A percentile compares a stretch with the other conserved stretches of the same genome.
phyloP scores from a whole-genome alignment of 1,140 invertebrate genomes.

The Pseudomyrmex cubaensis region DNA sequence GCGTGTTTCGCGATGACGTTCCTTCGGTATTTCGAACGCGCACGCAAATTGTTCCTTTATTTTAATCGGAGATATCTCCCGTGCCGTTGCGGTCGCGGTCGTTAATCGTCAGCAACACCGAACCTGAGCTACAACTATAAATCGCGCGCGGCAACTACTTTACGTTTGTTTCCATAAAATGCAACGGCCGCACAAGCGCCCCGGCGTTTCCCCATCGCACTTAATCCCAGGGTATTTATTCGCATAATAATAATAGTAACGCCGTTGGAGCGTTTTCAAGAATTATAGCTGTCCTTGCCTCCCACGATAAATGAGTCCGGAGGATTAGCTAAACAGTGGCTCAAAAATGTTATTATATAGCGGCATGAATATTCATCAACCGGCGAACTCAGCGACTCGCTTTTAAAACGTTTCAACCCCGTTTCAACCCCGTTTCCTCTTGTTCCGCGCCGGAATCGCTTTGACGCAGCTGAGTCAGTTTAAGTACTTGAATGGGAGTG shows the following conservation, averaged over 20 bases:
- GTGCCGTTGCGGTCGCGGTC: background rate
- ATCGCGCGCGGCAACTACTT: conserved; percentile 39
- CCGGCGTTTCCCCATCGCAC: conserved; percentile 73
- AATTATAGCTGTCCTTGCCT: conserved; percentile 85
- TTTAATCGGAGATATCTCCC: conserved; percentile 25
- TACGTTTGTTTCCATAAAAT: conserved; percentile 68
- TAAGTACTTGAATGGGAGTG: conserved; percentile 60
- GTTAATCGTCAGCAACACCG: conserved; percentile 60
- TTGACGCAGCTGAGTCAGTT: conserved; percentile 58
- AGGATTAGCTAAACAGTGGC: conserved; percentile 86
- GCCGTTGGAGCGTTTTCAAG: conserved; percentile 83
- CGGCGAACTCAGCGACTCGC: conserved; percentile 61
- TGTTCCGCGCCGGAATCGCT: conserved; percentile 48
- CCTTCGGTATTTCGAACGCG: too few species aligned
- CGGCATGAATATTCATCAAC: conserved; percentile 86
- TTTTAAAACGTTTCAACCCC: conserved; percentile 74
- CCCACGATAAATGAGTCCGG: conserved; percentile 85
- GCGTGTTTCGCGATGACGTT: background rate
- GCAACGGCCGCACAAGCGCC: conserved; percentile 57
- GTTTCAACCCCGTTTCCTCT: conserved; percentile 50
- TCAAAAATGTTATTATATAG: conserved; percentile 86
- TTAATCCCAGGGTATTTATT: conserved; percentile 84
- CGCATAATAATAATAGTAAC: conserved; percentile 84
- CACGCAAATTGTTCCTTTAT: conserved; percentile 33
- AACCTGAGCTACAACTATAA: conserved; percentile 56